Conservation (phyloP, 2,113 vertebrate species). For the Microcebus lehilahytsara region DNA sequence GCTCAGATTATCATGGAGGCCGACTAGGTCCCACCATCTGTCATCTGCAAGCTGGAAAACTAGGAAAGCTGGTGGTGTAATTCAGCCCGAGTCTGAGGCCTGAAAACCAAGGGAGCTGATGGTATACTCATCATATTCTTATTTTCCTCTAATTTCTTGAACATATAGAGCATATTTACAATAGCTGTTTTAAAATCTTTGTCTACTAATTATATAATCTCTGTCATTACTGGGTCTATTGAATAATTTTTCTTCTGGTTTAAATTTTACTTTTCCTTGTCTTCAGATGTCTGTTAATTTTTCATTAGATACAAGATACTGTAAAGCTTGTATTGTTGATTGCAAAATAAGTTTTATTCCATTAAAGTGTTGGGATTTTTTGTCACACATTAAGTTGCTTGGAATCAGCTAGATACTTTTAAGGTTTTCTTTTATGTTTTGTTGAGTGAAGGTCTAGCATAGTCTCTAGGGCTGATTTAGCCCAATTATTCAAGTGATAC, state of each 20-base stretch:
- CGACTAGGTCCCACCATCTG: background rate
- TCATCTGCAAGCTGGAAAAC: background rate
- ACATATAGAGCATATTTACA: no score
- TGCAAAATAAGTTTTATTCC: background rate
- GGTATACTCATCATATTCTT: background rate
- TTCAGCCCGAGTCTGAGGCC: background rate
- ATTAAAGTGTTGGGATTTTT: background rate
- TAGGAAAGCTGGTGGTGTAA: background rate
- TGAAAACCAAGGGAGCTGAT: background rate
- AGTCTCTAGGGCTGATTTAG: background rate
- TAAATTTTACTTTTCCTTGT: background rate
- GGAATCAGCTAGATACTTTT: background rate
- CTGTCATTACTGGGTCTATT: background rate
- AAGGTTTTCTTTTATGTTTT: background rate
- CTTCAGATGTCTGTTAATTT: background rate
- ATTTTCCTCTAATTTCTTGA: background rate
- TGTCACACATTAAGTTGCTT: background rate
- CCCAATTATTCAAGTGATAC: background rate
- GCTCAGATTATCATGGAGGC: no score
- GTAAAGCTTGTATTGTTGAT: background rate
- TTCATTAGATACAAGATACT: background rate
- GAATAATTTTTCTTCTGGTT: background rate
- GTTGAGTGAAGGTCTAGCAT: background rate
- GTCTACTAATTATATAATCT: no score
- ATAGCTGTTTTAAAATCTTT: no score